phyloP scores from a whole-genome alignment of 2,113 vertebrate species.

The Myxocyprinus asiaticus region DNA sequence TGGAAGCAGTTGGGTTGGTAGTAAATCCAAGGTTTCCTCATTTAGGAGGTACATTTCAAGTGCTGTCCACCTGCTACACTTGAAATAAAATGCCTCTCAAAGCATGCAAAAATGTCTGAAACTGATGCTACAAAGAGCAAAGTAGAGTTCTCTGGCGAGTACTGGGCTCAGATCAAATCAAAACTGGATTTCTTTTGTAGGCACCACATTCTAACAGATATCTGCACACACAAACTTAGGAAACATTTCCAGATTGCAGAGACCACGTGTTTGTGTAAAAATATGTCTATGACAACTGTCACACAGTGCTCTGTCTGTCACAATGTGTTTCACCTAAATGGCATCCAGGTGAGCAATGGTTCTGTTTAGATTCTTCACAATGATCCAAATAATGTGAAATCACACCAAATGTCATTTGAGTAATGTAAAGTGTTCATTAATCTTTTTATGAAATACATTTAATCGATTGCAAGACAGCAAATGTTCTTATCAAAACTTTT shows the following conservation, averaged over 20 bases:
- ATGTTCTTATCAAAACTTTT: no score
- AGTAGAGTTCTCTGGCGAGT: not conserved
- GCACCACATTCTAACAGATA: conserved; percentile 1
- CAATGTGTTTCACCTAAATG: not conserved
- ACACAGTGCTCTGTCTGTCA: no score
- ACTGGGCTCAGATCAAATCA: conserved; percentile 21
- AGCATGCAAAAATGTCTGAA: not conserved
- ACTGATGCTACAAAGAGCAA: not conserved
- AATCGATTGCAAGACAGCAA: no score
- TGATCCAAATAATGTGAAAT: no score
- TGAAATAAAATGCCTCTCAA: not conserved
- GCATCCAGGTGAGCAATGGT: not conserved
- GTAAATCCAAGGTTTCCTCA: not conserved
- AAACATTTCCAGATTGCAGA: not conserved
- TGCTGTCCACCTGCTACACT: not conserved
- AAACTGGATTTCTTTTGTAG: not conserved
- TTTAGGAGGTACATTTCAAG: not conserved
- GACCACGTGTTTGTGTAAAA: not conserved
- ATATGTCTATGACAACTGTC: not conserved
- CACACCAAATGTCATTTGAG: no score
- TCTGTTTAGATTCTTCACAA: not conserved
- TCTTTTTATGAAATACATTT: no score
- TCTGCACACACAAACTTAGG: conserved; percentile 12
- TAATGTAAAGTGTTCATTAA: no score
- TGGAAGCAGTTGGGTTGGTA: not conserved